Percentiles rank a stretch among this genome's conserved stretches.
These are phyloP conservation scores for Drosophila prolongata DNA, from an alignment of 2,888 invertebrate species.

Conservation along the genomic window DNA sequence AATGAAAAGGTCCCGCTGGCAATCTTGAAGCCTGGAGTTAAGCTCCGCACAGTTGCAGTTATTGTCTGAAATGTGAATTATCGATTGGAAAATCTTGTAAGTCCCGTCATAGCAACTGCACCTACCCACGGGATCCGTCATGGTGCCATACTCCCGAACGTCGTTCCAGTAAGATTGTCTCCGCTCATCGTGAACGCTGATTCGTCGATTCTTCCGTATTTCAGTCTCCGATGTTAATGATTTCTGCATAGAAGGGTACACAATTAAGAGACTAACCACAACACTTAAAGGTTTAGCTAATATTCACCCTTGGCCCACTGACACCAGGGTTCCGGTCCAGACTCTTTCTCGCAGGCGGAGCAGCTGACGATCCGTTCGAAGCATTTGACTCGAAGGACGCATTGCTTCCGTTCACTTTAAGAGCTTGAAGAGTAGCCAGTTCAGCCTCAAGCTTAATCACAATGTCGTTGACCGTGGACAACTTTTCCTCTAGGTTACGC, in stretches of 20 bases:
- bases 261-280: background rate
- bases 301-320: slow-evolving; percentile 56
- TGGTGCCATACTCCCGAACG: slow-evolving; percentile 69
- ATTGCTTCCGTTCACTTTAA: slow-evolving; percentile 40
- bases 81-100: background rate
- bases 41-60: slow-evolving; percentile 76
- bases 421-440: slow-evolving; percentile 30
- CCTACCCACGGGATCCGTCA: slow-evolving; percentile 82
- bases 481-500: slow-evolving; percentile 60
- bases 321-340: slow-evolving; percentile 62
- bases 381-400: slow-evolving; percentile 57
- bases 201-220: slow-evolving; percentile 75
- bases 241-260: slow-evolving; percentile 39
- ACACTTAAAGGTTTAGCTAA: no score
- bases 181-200: slow-evolving; percentile 82
- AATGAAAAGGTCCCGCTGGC: slow-evolving; percentile 74
- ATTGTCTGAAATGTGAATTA: slow-evolving; percentile 46
- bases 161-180: slow-evolving; percentile 72
- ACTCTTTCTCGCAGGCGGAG: slow-evolving; percentile 43
- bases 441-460: slow-evolving; percentile 55
- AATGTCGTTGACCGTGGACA: slow-evolving; percentile 46
- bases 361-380: slow-evolving; percentile 46
- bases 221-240: slow-evolving; percentile 49
- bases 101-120: background rate
- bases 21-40: slow-evolving; percentile 74